Percentiles rank a stretch among this genome's conserved stretches.
Conservation (phyloP, 2,888 invertebrate species). For the Leptinotarsa peninsularis region DNA sequence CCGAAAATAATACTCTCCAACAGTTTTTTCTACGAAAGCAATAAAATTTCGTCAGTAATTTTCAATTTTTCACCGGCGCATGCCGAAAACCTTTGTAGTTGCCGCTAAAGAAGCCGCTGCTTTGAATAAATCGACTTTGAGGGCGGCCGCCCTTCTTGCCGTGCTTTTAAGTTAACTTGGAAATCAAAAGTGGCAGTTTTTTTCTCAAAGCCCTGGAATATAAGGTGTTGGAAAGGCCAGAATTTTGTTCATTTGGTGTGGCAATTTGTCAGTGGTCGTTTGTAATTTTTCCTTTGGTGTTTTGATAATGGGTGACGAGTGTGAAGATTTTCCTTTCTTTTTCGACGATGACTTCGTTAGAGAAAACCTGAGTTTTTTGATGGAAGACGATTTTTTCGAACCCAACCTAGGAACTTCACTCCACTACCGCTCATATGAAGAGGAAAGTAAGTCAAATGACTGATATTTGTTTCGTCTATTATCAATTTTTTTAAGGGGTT, state of each 20-base stretch:
- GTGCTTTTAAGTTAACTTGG: neutral
- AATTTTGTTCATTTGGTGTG: neutral
- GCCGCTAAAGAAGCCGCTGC: neutral
- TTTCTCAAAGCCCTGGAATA: neutral
- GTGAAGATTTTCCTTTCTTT: neutral
- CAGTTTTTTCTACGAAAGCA: no score
- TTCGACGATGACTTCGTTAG: constrained; percentile 39
- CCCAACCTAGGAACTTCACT: neutral
- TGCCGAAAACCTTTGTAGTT: neutral
- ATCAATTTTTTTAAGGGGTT: no score
- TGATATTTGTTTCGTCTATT: neutral
- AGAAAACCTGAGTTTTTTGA: constrained; percentile 33
- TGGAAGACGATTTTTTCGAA: constrained; percentile 33
- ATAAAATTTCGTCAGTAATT: no score
- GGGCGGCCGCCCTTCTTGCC: neutral
- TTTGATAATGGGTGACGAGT: constrained; percentile 19
- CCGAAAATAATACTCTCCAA: no score
- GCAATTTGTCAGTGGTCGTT: neutral
- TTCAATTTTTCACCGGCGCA: no score
- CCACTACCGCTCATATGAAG: constrained; percentile 16
- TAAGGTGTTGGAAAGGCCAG: no score
- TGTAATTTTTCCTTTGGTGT: neutral
- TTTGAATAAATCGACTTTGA: neutral
- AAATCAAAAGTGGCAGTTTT: neutral
- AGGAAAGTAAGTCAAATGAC: constrained; percentile 30